Evolutionary conservation across 2,888 invertebrate genomes (phyloP), one percentile per base, ranked within the genome.

Genomic region (Agriopis leucophaearia): DNA sequence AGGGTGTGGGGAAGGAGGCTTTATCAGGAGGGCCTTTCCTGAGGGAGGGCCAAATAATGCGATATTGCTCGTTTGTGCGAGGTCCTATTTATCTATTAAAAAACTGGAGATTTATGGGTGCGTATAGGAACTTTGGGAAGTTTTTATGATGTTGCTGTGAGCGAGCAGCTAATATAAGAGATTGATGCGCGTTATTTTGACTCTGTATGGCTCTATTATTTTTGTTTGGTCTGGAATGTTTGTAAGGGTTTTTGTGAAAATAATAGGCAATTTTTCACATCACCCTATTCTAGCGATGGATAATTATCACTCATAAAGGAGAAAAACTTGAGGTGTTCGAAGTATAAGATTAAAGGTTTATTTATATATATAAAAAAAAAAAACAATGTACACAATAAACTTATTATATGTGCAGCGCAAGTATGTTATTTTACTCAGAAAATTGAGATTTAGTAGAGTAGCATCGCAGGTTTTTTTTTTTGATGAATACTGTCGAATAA

Each of bases 21-120:
- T 92, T 93, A 93, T 93, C 94, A 92, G 88, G 86, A 92, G 92
- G 91, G 91, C 92, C 93, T 91, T 94, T 93, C 92, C 92, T 91
- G 90, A 90, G 92, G 92, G 94, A 90, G 93, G 89, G 84, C 91
- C 92, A 91, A 92, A 94, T 93, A 93, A 94, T 93, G 92, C 86
- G 92, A 94, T 94, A 94, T 93, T 93, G 92, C 94, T 93, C 93
- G 94, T 94, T 94, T 93, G 91, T 89, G 92, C 90, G 89, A 90
- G 90, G 90, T 87, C 91, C 94, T 94, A 94, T 94, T 94, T 94
- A 94, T 94, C 94, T 94, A 94, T 94, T 94, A 93, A 94, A 92
- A 94, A 94, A 92, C 90, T 90, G 76, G 81, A 90, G 91, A 93
- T 94, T 92, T 94, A 94, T 82, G 86, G 76, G 71, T 83, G 79